Base-by-base conservation (phyloP, 2,888 invertebrate species). In the Dinocampus coccinellae region DNA sequence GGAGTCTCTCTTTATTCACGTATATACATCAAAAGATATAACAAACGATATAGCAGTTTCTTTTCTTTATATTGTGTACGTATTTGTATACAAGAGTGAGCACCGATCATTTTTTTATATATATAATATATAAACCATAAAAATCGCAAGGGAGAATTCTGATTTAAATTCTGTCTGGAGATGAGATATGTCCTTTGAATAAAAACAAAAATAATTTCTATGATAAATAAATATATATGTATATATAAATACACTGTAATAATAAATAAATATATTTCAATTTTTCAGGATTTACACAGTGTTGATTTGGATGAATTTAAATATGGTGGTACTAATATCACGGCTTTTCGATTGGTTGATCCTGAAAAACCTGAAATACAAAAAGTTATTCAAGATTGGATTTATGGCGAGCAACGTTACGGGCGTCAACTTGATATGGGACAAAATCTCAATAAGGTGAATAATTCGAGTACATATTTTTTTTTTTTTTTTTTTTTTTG, bases 241-340 rank as follows among this genome's bases (percentile, higher is more conserved):
- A 29, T 29, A 55, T 0, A 10, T 55, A 13, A 55, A 60, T 33
- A 34, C 20, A n/a, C 2, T 9, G 20, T 22, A 39, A n/a, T n/a
- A n/a, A n/a, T 22, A 39, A 34, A 34, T n/a, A 58, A 62, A 55
- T 42, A 36, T 3, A 29, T 58, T 58, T 20, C 69, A 42, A 33
- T 55, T 67, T 80, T 81, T 2, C 84, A 96, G 96, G 97, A 97
- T 88, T 90, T 98, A 75, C 95, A 97, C 83, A 96, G 95, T 69
- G 93, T 98, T 39, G 95, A 97, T 88, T 89, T 98, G 82, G 96
- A 96, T 83, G 96, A 97, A 87, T 98, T 98, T 88, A 95, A 95
- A 86, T 96, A 97, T 87, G 96, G 97, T 9, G 97, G 97, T 36
- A 97, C 97, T 29, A 98, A 98, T 88, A 96, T 98, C 78, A 97